phyloP scores from a whole-genome alignment of 2,113 vertebrate species.

The Propithecus coquereli region DNA sequence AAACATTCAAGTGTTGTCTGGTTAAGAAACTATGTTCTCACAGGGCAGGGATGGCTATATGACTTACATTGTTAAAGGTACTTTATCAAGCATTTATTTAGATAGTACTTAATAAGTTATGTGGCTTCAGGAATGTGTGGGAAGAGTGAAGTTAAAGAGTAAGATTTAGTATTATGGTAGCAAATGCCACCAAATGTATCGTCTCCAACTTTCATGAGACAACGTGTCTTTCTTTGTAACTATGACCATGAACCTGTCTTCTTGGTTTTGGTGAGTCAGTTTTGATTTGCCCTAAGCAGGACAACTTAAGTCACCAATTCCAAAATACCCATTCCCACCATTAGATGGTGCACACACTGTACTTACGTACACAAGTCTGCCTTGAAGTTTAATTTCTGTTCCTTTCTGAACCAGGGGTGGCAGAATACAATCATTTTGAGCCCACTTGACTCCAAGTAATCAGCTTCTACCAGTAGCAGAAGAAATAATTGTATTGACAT shows the following conservation, averaged over 20 bases:
- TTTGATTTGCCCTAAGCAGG: background rate
- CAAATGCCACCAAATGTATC: background rate
- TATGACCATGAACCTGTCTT: background rate
- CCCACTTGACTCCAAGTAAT: background rate
- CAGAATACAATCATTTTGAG: constrained; percentile 17
- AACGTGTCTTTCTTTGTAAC: background rate
- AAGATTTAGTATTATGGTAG: background rate
- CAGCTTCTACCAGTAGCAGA: background rate
- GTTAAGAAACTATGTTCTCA: background rate
- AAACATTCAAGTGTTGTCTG: background rate
- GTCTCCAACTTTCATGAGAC: background rate
- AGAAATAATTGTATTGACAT: background rate
- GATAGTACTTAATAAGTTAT: background rate
- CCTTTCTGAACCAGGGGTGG: background rate
- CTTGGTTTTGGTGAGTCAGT: background rate
- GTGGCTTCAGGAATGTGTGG: background rate
- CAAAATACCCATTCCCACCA: constrained; percentile 71
- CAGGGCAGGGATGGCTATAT: background rate
- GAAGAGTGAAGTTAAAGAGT: background rate
- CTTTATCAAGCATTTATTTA: background rate
- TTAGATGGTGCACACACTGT: constrained; percentile 81
- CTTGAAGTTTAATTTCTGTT: background rate
- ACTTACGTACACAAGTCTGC: background rate
- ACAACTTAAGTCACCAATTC: background rate
- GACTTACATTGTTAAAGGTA: background rate